phyloP scores from a whole-genome alignment of 2,888 invertebrate species.

The Linyphia triangularis region DNA sequence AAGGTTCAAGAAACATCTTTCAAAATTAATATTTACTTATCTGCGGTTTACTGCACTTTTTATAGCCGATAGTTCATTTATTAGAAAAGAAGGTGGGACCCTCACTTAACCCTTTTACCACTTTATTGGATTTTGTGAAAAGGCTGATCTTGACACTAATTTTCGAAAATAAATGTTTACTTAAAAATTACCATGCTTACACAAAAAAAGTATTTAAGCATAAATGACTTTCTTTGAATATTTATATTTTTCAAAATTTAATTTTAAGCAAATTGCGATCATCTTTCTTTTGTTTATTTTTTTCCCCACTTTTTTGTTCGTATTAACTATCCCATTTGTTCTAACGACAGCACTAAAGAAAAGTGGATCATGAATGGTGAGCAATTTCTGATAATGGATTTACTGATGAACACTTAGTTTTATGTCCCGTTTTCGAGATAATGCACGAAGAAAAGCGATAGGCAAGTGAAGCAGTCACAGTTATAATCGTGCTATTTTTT shows the following conservation, averaged over 20 bases:
- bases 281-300: not conserved
- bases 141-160: not conserved
- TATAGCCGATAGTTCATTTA: not conserved
- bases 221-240: not conserved
- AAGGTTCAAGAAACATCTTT: no score
- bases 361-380: not conserved
- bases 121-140: not conserved
- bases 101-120: not conserved
- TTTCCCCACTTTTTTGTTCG: not conserved
- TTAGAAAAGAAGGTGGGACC: not conserved
- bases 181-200: not conserved
- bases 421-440: not conserved
- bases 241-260: not conserved
- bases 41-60: no score
- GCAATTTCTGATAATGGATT: not conserved
- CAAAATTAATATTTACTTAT: no score
- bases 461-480: not conserved
- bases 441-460: not conserved
- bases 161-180: not conserved
- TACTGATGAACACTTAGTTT: not conserved
- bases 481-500: not conserved
- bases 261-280: not conserved
- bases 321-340: not conserved
- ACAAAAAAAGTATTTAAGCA: no score
- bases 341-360: not conserved